phyloP scores from a whole-genome alignment of 2,797 vertebrate species.

The Neopelma chrysocephalum region DNA sequence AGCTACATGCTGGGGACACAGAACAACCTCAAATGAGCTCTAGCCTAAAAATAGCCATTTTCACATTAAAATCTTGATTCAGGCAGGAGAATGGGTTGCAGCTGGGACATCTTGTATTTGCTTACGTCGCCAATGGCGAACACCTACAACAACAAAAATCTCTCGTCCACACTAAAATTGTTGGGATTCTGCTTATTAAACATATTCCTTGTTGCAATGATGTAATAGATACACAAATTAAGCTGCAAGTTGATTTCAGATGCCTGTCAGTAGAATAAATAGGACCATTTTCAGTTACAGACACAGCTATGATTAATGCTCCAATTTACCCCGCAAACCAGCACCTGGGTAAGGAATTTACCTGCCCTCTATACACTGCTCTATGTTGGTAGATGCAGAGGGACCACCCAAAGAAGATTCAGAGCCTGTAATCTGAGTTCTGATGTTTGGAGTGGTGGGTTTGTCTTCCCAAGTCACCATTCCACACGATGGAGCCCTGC shows the following conservation, averaged over 20 bases:
- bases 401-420: background rate
- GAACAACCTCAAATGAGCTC: conserved; percentile 59
- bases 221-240: background rate
- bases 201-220: background rate
- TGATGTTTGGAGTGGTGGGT: background rate
- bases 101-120: conserved; percentile 65
- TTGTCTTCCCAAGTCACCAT: rapidly evolving
- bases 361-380: background rate
- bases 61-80: conserved; percentile 72
- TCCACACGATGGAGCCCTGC: background rate
- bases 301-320: background rate
- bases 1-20: conserved; percentile 66
- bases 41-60: conserved; percentile 77
- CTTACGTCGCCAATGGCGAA: conserved; percentile 45
- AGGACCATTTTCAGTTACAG: background rate
- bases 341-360: background rate
- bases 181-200: conserved; percentile 8
- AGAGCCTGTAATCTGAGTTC: background rate
- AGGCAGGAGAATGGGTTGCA: conserved; percentile 22
- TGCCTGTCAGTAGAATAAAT: background rate
- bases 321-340: background rate
- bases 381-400: background rate
- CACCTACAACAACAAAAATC: conserved; percentile 30
- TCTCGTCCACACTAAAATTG: background rate
- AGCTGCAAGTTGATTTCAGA: background rate